Base-by-base conservation (phyloP, 2,888 invertebrate species). In the Drosophila maculinotata region DNA sequence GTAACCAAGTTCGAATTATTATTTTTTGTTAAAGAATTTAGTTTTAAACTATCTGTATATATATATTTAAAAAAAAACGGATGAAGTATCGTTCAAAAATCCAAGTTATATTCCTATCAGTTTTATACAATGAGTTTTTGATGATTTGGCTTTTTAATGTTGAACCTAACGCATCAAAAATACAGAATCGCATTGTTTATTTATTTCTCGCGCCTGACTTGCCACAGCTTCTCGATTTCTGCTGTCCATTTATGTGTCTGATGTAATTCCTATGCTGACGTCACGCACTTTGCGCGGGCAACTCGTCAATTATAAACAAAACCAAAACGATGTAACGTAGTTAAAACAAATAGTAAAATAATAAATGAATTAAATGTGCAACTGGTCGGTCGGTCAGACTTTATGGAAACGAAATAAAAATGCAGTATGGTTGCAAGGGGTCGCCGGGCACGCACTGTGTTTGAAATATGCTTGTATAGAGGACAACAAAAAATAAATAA, bases 241-340 rank as follows among this genome's bases (percentile, higher is more conserved):
- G 31, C 8, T 66, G 57, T 38, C 75, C 70, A 66, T 72, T 79
- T 72, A 64, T 64, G 71, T 68, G 49, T 17, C 56, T 89, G 89
- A 89, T 84, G 87, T 79, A 88, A 89, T 86, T 80, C 79, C 73
- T 76, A 65, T 69, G 87, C 79, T 88, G 69, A 85, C 74, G 75
- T 87, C 87, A 78, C 76, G 71, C 71, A 67, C n/a, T n/a, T n/a
- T n/a, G n/a, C n/a, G n/a, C n/a, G n/a, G n/a, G n/a, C n/a, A n/a
- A n/a, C n/a, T n/a, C 70, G 65, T 67, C 48, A 77, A 67, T 74
- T 57, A 76, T 53, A 63, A 59, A 28, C 42, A 47, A 51, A 49
- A 45, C 51, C 12, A 57, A 56, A 53, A 17, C 28, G 31, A 45
- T 54, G 42, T 26, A 39, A 26, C 41, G 44, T 14, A 26, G 26